Evolutionary conservation across 2,113 vertebrate species (phyloP), one percentile per base, ranked within the genome.

Genomic region (Alouatta palliata): DNA sequence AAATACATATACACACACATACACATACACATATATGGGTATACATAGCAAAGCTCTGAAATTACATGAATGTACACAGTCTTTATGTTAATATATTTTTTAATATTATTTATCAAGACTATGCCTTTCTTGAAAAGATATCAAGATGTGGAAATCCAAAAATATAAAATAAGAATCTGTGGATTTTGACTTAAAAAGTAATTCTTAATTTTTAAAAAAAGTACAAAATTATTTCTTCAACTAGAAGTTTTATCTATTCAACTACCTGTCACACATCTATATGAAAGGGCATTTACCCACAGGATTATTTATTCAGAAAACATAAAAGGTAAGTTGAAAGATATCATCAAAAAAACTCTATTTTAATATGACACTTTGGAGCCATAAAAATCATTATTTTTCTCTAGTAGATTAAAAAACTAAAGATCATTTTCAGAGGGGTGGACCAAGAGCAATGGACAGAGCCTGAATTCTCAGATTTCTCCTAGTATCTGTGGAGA

Each of bases 251-350:
- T 11, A 4, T 83, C 37, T 93, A 2, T 76, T 82, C 32, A 82
- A 92, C 30, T 83, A 12, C 43, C 23, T 80, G 25, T 37, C 61
- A 21, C 71, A 40, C 16, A 23, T 43, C 47, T 17, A 0, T 45
- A 20, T 77, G 8, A 91, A 95, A 71, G 73, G n/a, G 14, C 9
- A 40, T 77, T 90, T 76, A 56, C 21, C 17, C 7, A 61, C 9
- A 80, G 13, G n/a, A 95, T 92, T 87, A 71, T 91, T 82, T 68
- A 95, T 64, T 97, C 71, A 66, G 80, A 84, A 87, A 85, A 61
- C 20, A 71, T n/a, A 84, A 90, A 85, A 25, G 80, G 21, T 81
- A 76, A 80, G 30, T 80, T 92, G 27, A 93, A 95, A 87, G 87
- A 76, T 27, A 47, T 76, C 43, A 79, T 73, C 64, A 92, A 71